A percentile compares a stretch with the other conserved stretches of the same genome.
These are phyloP conservation scores for Drosophila mercatorum DNA, from an alignment of 2,888 invertebrate genomes.

Conservation along the genomic window DNA sequence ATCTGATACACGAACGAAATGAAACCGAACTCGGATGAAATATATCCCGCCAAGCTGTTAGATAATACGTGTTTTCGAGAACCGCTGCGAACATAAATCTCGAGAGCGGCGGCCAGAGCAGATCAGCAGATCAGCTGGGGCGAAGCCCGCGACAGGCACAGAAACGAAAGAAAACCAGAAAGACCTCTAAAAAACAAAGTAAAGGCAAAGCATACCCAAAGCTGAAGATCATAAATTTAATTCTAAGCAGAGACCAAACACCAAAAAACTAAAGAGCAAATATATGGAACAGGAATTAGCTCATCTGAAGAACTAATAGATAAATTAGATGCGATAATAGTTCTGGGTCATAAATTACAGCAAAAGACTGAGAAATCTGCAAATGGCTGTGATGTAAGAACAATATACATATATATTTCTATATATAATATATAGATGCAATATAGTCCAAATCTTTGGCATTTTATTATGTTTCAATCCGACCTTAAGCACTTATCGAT, in stretches of 20 bases:
- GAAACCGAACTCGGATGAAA: slow-evolving; percentile 35
- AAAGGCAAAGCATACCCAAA: slow-evolving; percentile 15
- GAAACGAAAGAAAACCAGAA: slow-evolving; percentile 1
- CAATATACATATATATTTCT: neutral
- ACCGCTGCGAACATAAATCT: slow-evolving; percentile 71
- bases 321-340: slow-evolving; percentile 1
- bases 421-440: neutral
- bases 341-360: neutral
- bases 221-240: slow-evolving; percentile 51
- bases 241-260: slow-evolving; percentile 13
- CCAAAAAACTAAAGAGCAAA: slow-evolving; percentile 18
- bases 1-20: slow-evolving; percentile 43
- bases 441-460: too few relatives aligned
- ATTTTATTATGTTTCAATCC: neutral
- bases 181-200: neutral
- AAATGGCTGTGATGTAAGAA: neutral
- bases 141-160: slow-evolving; percentile 25
- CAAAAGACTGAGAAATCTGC: too few relatives aligned
- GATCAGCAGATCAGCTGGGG: slow-evolving; percentile 23
- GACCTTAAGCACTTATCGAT: neutral
- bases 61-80: slow-evolving; percentile 70
- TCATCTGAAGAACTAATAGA: neutral
- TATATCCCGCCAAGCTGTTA: slow-evolving; percentile 30
- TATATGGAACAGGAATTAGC: slow-evolving; percentile 7
- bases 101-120: slow-evolving; percentile 52